These are phyloP conservation scores for Lepidochrysops patricia DNA, from an alignment of 2,888 invertebrate genomes.

Conservation along the genomic window DNA sequence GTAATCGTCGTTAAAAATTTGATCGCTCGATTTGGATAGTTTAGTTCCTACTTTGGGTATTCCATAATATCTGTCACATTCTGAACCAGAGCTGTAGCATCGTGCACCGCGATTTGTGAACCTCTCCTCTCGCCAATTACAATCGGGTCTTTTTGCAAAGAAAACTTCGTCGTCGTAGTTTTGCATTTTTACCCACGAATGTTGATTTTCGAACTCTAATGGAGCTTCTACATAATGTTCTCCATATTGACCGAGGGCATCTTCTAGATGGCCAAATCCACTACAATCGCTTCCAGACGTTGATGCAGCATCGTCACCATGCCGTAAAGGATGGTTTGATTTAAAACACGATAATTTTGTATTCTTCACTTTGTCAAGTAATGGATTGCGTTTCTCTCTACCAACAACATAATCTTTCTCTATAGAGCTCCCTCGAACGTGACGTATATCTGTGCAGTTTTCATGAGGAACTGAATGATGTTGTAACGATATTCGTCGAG, in stretches of 20 bases:
- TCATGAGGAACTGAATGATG: constrained; percentile 57
- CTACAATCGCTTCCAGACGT: constrained; percentile 72
- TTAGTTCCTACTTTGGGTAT: constrained; percentile 60
- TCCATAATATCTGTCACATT: constrained; percentile 63
- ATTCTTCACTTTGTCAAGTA: constrained; percentile 81
- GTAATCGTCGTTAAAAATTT: constrained; percentile 70
- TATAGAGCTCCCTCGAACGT: constrained; percentile 63
- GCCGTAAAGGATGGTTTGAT: constrained; percentile 69
- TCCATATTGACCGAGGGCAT: constrained; percentile 50
- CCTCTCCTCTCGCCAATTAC: constrained; percentile 55
- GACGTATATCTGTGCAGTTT: constrained; percentile 65
- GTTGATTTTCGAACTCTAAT: constrained; percentile 66
- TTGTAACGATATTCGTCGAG: constrained; percentile 62
- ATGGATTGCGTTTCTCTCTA: constrained; percentile 79
- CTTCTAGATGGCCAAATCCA: constrained; percentile 65
- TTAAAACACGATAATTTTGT: constrained; percentile 80
- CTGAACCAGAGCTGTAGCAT: constrained; percentile 69
- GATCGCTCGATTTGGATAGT: constrained; percentile 70
- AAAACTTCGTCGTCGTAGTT: constrained; percentile 69
- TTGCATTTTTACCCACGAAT: constrained; percentile 66
- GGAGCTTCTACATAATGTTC: constrained; percentile 51
- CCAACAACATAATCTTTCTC: constrained; percentile 75
- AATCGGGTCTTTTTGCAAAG: constrained; percentile 56
- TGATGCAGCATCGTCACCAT: constrained; percentile 64
- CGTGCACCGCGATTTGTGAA: constrained; percentile 57